These are phyloP conservation scores for Drusus annulatus DNA, from an alignment of 1,140 invertebrate species.

Conservation along the genomic window DNA sequence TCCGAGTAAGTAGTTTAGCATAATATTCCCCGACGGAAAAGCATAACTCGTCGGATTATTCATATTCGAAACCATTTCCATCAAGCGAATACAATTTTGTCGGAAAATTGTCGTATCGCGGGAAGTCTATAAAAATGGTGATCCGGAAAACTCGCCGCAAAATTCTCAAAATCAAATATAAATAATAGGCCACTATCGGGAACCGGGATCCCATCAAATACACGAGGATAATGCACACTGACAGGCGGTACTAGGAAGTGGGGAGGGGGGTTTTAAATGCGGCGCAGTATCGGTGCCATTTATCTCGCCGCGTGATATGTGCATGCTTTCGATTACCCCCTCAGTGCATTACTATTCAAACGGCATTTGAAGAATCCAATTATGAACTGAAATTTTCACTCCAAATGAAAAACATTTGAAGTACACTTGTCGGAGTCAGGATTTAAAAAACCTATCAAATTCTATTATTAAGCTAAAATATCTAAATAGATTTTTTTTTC, in stretches of 20 bases:
- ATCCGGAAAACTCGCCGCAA: not conserved
- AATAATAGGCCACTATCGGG: not conserved
- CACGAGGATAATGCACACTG: not conserved
- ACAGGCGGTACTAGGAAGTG: not conserved
- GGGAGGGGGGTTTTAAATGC: not conserved
- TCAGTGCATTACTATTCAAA: too few relatives aligned
- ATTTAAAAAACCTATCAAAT: too few relatives aligned
- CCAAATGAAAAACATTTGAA: too few relatives aligned
- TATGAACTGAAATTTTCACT: too few relatives aligned
- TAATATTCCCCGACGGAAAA: constrained; percentile 7
- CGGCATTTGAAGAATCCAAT: too few relatives aligned
- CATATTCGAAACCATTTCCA: constrained; percentile 29
- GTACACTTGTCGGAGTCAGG: too few relatives aligned
- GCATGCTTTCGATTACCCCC: not conserved
- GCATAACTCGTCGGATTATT: constrained; percentile 28
- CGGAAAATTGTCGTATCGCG: constrained; percentile 2
- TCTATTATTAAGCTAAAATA: too few relatives aligned
- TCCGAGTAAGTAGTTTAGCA: not conserved
- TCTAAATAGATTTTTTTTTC: too few relatives aligned
- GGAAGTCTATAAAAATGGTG: constrained; percentile 1
- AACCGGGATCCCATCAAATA: not conserved
- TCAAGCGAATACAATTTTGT: not conserved
- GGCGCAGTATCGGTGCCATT: not conserved
- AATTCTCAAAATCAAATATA: not conserved
- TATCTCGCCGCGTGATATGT: constrained; percentile 2